Conservation (phyloP, 2,888 invertebrate genomes). For the Sycophila texana region DNA sequence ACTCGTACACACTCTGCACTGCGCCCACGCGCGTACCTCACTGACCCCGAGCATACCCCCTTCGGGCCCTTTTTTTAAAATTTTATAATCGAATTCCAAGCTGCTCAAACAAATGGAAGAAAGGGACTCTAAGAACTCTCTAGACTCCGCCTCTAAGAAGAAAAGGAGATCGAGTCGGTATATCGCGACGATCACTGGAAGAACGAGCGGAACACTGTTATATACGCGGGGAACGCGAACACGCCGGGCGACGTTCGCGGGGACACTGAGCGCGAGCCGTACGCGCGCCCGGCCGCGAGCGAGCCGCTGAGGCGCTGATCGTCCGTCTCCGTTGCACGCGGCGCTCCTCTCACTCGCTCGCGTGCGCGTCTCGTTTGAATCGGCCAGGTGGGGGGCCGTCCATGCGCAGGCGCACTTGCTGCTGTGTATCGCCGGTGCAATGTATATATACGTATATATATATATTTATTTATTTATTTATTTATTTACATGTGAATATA, state of each 20-base stretch:
- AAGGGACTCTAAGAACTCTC: too few relatives aligned
- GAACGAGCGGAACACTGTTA: background rate
- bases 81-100: too few relatives aligned
- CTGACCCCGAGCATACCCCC: background rate
- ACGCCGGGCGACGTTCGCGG: constrained; percentile 41
- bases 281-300: constrained; percentile 19
- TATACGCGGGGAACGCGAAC: background rate
- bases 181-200: background rate
- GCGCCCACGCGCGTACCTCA: constrained; percentile 1
- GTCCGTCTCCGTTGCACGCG: background rate
- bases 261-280: constrained; percentile 35
- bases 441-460: too few relatives aligned
- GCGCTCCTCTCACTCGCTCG: background rate
- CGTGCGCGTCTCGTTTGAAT: constrained; percentile 3
- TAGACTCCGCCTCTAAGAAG: too few relatives aligned
- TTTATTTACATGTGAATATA: too few relatives aligned
- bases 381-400: constrained; percentile 10
- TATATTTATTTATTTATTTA: too few relatives aligned
- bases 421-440: background rate
- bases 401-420: background rate
- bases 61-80: too few relatives aligned
- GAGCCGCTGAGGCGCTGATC: background rate
- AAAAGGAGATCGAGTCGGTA: background rate
- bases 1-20: constrained; percentile 23
- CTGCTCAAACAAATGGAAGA: too few relatives aligned